A percentile compares a stretch with the other conserved stretches of the same genome.
Conservation (phyloP, 2,113 vertebrate species). For the Dromas ardeola region DNA sequence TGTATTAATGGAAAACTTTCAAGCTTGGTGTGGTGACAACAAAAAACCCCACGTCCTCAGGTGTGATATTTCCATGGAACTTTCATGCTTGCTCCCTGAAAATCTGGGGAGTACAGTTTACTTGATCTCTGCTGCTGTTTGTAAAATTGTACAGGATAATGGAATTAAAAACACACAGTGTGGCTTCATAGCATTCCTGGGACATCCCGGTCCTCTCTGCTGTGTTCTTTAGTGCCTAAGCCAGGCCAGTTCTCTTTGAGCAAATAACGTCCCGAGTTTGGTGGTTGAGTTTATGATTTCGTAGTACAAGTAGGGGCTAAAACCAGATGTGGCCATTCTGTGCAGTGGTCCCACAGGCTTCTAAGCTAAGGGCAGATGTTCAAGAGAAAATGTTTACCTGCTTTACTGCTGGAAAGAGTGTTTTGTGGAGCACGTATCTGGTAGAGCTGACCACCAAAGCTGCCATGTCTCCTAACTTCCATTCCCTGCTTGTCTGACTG, state of each 20-base stretch:
- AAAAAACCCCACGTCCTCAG: background rate
- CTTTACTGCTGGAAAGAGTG: background rate
- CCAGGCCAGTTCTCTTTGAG: background rate
- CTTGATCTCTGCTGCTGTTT: conserved; percentile 53
- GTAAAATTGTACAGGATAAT: conserved; percentile 53
- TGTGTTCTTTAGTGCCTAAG: background rate
- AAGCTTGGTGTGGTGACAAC: background rate
- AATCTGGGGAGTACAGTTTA: conserved; percentile 43
- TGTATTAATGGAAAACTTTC: background rate
- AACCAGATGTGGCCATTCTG: background rate
- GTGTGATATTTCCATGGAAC: conserved; percentile 10
- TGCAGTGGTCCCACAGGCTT: background rate
- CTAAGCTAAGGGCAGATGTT: background rate
- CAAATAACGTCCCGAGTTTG: background rate
- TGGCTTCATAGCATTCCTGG: conserved; percentile 10
- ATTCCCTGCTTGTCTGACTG: background rate
- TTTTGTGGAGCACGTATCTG: background rate
- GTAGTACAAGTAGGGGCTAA: background rate
- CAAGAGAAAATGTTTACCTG: background rate
- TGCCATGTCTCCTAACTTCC: background rate
- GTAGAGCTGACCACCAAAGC: background rate
- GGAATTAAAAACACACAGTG: conserved; percentile 40
- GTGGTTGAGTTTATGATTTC: background rate
- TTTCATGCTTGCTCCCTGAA: conserved; percentile 35
- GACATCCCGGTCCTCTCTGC: background rate